Evolutionary conservation across 2,797 vertebrate species (phyloP).

Genomic region (Nannoperca australis): DNA sequence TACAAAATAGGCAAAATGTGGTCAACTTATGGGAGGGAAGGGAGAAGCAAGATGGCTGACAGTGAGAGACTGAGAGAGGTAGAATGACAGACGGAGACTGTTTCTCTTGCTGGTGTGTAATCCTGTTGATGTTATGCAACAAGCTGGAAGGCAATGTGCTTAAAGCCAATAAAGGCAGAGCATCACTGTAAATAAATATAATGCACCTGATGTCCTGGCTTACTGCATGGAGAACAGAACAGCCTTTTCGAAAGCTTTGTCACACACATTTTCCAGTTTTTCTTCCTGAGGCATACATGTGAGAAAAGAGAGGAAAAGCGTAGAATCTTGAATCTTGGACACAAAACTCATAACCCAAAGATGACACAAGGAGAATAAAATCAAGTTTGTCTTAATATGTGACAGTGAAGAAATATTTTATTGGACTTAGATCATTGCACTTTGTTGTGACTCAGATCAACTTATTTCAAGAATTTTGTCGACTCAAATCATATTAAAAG

Average conservation of each 20-base stretch:
- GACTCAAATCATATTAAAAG: neutral
- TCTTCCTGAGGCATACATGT: neutral
- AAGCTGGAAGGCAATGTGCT: slow-evolving; percentile 2
- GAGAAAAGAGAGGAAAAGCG: neutral
- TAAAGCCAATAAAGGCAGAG: neutral
- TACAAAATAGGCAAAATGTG: neutral
- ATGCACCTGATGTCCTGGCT: neutral
- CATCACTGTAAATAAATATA: slow-evolving; percentile 5
- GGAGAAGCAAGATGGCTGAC: neutral
- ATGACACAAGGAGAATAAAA: neutral
- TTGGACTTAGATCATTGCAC: neutral
- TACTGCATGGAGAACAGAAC: neutral
- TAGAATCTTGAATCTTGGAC: neutral
- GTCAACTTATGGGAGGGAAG: neutral
- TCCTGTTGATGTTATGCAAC: slow-evolving; percentile 36
- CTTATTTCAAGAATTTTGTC: neutral
- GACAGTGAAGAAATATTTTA: neutral
- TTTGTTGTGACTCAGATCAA: neutral
- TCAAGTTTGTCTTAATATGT: neutral
- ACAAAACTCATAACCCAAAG: neutral
- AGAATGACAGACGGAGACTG: neutral
- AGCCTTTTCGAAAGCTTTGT: neutral
- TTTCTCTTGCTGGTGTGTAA: slow-evolving; percentile 28
- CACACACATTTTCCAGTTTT: neutral
- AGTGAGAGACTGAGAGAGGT: too few species aligned